Evolutionary conservation across 2,113 vertebrate species (phyloP), one percentile per base, ranked within the genome.

Genomic region (Stegastes partitus): DNA sequence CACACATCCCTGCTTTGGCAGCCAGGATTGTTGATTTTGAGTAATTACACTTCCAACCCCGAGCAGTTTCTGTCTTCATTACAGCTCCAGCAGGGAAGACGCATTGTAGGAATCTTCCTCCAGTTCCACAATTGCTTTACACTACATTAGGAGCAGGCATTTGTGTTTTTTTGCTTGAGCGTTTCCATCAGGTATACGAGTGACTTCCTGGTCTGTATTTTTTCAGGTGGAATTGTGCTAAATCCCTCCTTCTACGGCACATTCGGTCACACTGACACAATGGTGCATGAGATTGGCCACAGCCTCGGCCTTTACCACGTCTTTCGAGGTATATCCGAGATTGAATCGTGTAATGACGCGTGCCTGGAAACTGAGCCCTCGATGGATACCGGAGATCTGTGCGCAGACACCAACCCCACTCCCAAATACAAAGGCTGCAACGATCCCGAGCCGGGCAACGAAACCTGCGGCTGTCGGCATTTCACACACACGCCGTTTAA

Each of bases 281-380:
- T 99, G 98, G 97, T 99, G 90, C 98, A 99, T 3, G 98, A 99
- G 84, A 97, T 99, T 0, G 98, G 98, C 18, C 98, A 99, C 82
- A 99, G 97, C 86, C 93, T 99, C 23, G 98, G 98, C 11, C 95
- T 99, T 74, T 99, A 99, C 70, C 98, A 99, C 0, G 97, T 99
- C 86, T 99, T 99, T 89, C 95, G 97, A 22, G 98, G 98, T 2
- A 97, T 99, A 90, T 99, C 98, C 0, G 98, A 99, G 92, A 96
- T 98, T 59, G 97, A 99, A 71, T 99, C 98, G 21, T 99, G 98
- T 86, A 99, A 97, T 0, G 98, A 99, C 14, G 97, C 96, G 0
- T 99, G 98, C 91, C 94, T 99, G 95, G 98, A 99, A 90, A 99
- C 95, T 0, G 98, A 99, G 68, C 97, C 98, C 19, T 99, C 98